Percentiles rank a stretch among this genome's conserved stretches.
phyloP scores from a whole-genome alignment of 2,113 vertebrate genomes.

The Chiloscyllium plagiosum region DNA sequence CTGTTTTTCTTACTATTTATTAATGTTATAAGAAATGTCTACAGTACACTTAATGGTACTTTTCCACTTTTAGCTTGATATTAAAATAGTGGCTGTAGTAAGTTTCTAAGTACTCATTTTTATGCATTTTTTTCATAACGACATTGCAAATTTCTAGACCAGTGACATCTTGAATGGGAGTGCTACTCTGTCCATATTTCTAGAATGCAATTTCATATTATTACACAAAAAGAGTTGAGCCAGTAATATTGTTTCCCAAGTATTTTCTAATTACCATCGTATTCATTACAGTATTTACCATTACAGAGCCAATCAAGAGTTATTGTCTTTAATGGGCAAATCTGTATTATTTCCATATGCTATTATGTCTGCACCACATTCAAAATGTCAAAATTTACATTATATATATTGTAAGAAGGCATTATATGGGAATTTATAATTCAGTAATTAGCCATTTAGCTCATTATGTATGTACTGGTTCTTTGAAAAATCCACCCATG shows the following conservation, averaged over 20 bases:
- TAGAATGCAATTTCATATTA: not conserved
- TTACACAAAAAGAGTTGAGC: not conserved
- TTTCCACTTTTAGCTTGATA: not conserved
- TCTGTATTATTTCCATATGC: not conserved
- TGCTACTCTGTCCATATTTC: not conserved
- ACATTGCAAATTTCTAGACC: not conserved
- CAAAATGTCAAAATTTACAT: not conserved
- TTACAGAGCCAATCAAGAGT: not conserved
- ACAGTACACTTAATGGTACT: not conserved
- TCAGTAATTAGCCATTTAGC: not conserved
- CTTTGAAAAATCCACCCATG: not conserved
- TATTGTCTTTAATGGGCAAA: not conserved
- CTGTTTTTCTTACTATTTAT: not conserved
- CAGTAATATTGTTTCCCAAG: not conserved
- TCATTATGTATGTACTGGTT: not conserved
- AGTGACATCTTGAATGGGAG: not conserved
- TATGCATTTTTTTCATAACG: not conserved
- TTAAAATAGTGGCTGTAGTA: not conserved
- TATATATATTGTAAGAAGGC: not conserved
- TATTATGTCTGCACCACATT: not conserved
- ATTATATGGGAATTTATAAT: too few species aligned
- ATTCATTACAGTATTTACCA: not conserved
- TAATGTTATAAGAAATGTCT: not conserved
- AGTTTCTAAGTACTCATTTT: not conserved
- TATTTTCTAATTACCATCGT: not conserved